Conservation (phyloP, 1,140 invertebrate species). For the Bombyx mandarina region DNA sequence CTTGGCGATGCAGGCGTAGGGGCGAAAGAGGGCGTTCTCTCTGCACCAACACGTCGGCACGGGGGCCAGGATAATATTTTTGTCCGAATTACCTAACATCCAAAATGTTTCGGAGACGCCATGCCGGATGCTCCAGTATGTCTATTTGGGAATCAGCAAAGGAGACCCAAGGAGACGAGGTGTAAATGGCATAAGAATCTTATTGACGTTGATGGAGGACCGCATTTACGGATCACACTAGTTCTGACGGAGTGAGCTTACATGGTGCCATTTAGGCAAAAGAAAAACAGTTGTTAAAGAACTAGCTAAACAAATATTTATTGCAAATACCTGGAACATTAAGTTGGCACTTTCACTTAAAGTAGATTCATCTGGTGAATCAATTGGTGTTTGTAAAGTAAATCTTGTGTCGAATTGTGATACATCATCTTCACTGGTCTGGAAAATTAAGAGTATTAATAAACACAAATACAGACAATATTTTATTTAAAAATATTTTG, state of each 20-base stretch:
- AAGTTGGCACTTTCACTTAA: constrained; percentile 97
- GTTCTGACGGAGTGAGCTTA: no score
- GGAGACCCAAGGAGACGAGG: no score
- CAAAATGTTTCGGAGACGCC: no score
- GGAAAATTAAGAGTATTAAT: constrained; percentile 32
- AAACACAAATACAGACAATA: background rate
- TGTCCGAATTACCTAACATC: no score
- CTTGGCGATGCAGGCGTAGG: no score
- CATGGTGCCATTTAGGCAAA: no score
- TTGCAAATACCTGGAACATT: constrained; percentile 86
- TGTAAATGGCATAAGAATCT: no score
- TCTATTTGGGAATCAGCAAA: no score
- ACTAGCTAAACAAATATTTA: background rate
- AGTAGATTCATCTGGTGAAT: constrained; percentile 96
- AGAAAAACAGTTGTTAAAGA: background rate
- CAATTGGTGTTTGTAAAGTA: constrained; percentile 96
- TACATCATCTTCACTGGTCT: constrained; percentile 96
- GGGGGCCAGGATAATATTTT: background rate
- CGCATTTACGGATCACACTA: no score
- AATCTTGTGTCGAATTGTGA: constrained; percentile 99
- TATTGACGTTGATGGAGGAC: no score
- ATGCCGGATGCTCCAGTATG: no score
- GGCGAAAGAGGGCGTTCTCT: no score
- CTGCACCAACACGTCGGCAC: background rate
- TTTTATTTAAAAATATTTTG: background rate